phyloP scores from a whole-genome alignment of 2,888 invertebrate genomes.

The Sminthurinus aureus region DNA sequence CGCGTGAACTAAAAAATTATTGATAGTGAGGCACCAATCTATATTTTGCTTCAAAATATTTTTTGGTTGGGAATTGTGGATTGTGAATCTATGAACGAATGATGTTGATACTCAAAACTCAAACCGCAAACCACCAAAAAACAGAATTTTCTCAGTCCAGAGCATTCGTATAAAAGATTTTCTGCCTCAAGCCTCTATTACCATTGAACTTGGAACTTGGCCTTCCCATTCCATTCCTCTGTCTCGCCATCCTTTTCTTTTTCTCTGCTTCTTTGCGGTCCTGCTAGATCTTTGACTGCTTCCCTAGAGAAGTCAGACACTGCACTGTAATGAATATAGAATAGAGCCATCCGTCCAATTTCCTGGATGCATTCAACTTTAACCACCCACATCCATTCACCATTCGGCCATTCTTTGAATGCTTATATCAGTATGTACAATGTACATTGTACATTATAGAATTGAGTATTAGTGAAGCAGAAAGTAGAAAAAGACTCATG shows the following conservation, averaged over 20 bases:
- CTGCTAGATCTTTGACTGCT: too few species aligned
- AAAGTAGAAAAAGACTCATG: background rate
- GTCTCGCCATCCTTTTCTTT: too few species aligned
- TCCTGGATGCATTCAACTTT: background rate
- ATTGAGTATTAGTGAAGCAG: background rate
- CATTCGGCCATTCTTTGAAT: background rate
- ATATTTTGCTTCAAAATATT: too few species aligned
- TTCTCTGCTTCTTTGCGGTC: background rate
- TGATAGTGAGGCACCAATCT: too few species aligned
- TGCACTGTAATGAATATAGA: background rate
- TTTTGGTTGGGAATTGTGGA: conserved; percentile 5
- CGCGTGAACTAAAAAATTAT: too few species aligned
- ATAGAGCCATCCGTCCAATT: background rate
- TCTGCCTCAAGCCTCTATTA: background rate
- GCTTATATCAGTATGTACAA: too few species aligned
- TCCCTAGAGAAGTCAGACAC: background rate
- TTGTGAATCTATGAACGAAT: too few species aligned
- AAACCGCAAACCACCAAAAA: background rate
- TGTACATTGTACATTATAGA: too few species aligned
- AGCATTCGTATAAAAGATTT: background rate
- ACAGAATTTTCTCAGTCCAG: background rate
- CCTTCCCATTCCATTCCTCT: background rate
- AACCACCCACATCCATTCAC: background rate
- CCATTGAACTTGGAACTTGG: conserved; percentile 4
- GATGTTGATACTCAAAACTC: background rate